These are phyloP conservation scores for Babyrousa celebensis DNA, from an alignment of 2,797 vertebrate genomes.

Conservation along the genomic window DNA sequence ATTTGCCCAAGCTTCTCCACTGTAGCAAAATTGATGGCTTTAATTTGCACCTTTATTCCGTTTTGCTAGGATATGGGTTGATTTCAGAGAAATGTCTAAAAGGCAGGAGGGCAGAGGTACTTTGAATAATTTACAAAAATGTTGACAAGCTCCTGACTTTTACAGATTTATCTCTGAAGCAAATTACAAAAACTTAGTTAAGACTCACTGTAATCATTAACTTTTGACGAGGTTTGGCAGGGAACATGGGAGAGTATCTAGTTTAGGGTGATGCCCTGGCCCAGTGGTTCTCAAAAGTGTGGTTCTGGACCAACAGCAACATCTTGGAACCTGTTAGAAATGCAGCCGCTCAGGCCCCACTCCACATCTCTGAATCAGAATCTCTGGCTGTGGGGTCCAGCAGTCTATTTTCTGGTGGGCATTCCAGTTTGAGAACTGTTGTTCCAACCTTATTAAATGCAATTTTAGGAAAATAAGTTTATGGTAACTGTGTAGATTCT, in stretches of 20 bases:
- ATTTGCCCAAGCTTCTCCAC: neutral
- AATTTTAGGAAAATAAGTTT: neutral
- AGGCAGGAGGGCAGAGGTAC: neutral
- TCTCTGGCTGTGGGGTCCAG: neutral
- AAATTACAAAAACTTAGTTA: neutral
- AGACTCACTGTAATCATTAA: neutral
- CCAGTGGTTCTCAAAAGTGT: neutral
- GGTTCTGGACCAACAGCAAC: neutral
- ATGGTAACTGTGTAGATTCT: neutral
- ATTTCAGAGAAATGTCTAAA: constrained; percentile 44
- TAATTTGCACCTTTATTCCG: constrained; percentile 15
- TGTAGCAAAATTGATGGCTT: neutral
- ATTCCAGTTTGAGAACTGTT: neutral
- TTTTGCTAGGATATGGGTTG: neutral
- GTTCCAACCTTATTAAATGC: fast-evolving
- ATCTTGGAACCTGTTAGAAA: neutral
- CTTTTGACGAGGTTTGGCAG: neutral
- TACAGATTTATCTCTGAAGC: neutral
- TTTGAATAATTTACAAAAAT: constrained; percentile 12
- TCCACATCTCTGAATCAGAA: neutral
- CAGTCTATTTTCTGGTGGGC: neutral
- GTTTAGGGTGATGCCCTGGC: neutral
- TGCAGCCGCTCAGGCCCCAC: fast-evolving
- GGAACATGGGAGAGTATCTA: neutral
- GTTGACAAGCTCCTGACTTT: neutral